A percentile compares a stretch with the other conserved stretches of the same genome.
Conservation (phyloP, 2,113 vertebrate species). For the Melanostigma gelatinosum region DNA sequence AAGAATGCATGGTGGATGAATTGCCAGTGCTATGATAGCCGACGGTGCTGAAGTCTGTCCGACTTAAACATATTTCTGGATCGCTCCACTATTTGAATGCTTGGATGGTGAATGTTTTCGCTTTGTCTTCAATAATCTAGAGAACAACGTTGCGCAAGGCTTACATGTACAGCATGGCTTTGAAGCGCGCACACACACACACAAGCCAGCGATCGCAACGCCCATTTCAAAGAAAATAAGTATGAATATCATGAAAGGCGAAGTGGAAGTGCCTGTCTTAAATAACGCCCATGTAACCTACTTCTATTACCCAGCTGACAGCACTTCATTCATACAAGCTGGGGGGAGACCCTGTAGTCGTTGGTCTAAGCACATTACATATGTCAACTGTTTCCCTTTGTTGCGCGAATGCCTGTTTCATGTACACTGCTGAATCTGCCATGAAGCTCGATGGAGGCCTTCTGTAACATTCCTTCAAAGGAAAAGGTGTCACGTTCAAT, state of each 20-base stretch:
- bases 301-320: conserved; percentile 62
- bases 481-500: conserved; percentile 70
- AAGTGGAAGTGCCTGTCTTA: conserved; percentile 55
- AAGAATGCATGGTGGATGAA: conserved; percentile 40
- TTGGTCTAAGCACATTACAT: conserved; percentile 58
- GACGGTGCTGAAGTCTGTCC: conserved; percentile 37
- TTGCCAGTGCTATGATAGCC: conserved; percentile 65
- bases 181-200: conserved; percentile 4
- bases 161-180: conserved; percentile 21
- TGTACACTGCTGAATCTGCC: conserved; percentile 42
- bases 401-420: conserved; percentile 60
- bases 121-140: conserved; percentile 22
- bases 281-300: conserved; percentile 69
- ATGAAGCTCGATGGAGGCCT: conserved; percentile 43
- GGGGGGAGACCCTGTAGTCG: conserved; percentile 58
- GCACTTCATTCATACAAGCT: conserved; percentile 61
- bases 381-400: conserved; percentile 61
- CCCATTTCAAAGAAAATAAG: conserved; percentile 47
- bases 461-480: conserved; percentile 49
- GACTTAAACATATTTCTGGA: conserved; percentile 57
- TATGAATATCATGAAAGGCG: conserved; percentile 45
- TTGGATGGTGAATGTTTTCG: conserved; percentile 21
- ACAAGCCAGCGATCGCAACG: conserved; percentile 1
- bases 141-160: conserved; percentile 14
- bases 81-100: conserved; percentile 31